Base-by-base conservation (phyloP, 2,113 vertebrate species). In the Coptodon bakossiorum region DNA sequence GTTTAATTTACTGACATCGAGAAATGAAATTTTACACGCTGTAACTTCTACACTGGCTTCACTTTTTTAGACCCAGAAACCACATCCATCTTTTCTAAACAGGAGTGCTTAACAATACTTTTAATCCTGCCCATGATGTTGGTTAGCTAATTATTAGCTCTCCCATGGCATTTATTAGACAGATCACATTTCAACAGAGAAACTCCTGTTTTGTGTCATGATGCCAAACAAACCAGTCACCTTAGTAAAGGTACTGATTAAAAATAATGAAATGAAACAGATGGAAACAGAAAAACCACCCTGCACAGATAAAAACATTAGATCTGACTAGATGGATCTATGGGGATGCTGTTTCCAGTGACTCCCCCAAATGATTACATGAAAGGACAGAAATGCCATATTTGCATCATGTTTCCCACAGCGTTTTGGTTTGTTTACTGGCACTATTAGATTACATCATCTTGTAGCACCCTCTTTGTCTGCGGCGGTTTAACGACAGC, bases 321-420 rank as follows among this genome's bases (percentile, higher is more conserved):
- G 24, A 52, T 78, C 45, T 34, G 6, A 78, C 24, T 31, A 12
- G 43, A 12, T 8, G 71, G 71, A 19, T 50, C 43, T 50, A 48
- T 29, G 1, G 27, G 27, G 24, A 31, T 19, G 10, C 43, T 31
- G 71, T 78, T 17, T 50, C 16, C 10, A 12, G 27, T 78, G 27
- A 50, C 16, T 76, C 14, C 9, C 27, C 27, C 43, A 31, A 50
- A 78, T 50, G 10, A 78, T 31, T 78, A 31, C 27, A 50, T 78
- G 27, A 78, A 78, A 78, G 71, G 6, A 78, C 71, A 78, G 71
- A 78, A 50, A 78, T 78, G 14, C 2, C 45, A 78, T 78, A 78
- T 50, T 78, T 78, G 71, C 45, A 50, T 50, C 45, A 78, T 78
- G 71, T 52, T 78, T 78, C 45, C 43, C 27, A n/a, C 16, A 6